These are phyloP conservation scores for Manis crassicaudata DNA, from an alignment of 2,797 vertebrate genomes.

Conservation along the genomic window DNA sequence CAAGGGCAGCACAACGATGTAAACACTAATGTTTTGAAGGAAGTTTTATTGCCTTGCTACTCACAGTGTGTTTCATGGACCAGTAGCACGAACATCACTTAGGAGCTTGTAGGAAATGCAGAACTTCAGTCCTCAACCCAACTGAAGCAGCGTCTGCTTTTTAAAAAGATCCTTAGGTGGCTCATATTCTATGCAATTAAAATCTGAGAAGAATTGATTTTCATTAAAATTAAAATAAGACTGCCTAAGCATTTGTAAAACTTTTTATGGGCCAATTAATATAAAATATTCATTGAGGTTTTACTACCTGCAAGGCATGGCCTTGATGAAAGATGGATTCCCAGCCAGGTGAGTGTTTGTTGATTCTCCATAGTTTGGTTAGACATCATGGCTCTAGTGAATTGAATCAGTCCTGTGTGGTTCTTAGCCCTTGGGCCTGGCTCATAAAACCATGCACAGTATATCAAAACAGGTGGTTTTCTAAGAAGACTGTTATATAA, in stretches of 20 bases:
- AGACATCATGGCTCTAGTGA: background rate
- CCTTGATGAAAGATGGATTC: background rate
- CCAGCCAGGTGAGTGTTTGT: background rate
- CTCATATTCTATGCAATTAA: background rate
- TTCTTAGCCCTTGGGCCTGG: background rate
- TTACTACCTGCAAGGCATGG: background rate
- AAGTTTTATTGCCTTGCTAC: background rate
- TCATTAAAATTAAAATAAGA: background rate
- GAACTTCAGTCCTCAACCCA: background rate
- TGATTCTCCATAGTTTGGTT: background rate
- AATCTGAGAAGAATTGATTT: background rate
- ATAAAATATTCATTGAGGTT: background rate
- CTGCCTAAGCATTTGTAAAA: background rate
- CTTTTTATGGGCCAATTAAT: background rate
- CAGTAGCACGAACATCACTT: background rate
- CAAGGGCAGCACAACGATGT: background rate
- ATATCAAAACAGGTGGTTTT: background rate
- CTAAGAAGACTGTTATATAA: background rate
- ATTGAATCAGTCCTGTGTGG: background rate
- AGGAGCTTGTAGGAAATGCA: background rate
- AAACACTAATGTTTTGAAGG: background rate
- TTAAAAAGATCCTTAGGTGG: background rate
- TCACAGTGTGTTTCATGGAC: background rate
- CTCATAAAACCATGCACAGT: slow-evolving; percentile 3
- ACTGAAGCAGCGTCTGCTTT: background rate